Evolutionary conservation across 2,888 invertebrate species (phyloP), one percentile per base, ranked within the genome.

Genomic region (Plebejus anna): DNA sequence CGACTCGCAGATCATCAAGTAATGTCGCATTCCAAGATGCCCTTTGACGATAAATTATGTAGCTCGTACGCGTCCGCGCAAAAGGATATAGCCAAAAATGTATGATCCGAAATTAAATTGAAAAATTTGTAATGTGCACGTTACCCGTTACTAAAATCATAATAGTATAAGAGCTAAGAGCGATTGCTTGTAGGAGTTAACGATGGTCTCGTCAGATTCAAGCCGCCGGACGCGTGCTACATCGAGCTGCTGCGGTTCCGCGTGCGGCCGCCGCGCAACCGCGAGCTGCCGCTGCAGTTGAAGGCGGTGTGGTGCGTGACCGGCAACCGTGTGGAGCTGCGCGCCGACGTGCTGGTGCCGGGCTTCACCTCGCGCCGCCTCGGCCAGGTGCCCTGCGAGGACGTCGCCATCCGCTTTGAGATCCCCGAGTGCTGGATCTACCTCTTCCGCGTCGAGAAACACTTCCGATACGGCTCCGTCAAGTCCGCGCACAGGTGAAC

Each of bases 391-490:
- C 99, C 99, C 51, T 99, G 99, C 92, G 98, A 99, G 92, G 99
- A 99, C 92, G 99, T 99, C 51, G 96, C 97, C 89, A 97, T 99
- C 77, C 95, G 98, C 77, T 98, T 99, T 90, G 99, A 99, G 16
- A 98, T 99, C 84, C 99, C 99, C 32, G 99, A 99, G 92, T 98
- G 98, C 87, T 99, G 99, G 99, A 99, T 99, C 86, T 99, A 99
- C 91, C 95, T 99, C 86, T 99, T 99, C 94, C 96, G 99, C 79
- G 98, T 99, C 71, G 99, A 99, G 91, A 99, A 99, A 87, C 98
- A 99, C 90, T 99, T 99, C 86, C 96, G 98, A 85, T 98, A 98
- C 88, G 99, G 99, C 22, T 98, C 98, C n/a, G 97, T 99, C 47
- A 98, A 99, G 91, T 98, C 98, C 0, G 97, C 98, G 28, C 97